Percentiles rank a stretch among this genome's conserved stretches.
These are phyloP conservation scores for Meloidogyne hapla DNA, from an alignment of 1,140 invertebrate species.

Conservation along the genomic window DNA sequence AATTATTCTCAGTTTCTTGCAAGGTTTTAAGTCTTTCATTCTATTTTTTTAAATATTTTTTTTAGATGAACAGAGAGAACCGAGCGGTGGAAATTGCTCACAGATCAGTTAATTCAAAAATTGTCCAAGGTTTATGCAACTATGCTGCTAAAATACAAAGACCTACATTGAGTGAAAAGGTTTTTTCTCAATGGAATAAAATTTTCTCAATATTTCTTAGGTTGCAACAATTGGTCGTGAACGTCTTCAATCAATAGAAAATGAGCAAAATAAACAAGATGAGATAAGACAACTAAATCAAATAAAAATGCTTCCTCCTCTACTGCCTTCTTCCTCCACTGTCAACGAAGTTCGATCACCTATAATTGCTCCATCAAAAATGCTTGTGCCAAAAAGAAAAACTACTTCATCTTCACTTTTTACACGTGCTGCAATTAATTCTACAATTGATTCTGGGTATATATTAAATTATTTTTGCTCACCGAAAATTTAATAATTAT, in stretches of 20 bases:
- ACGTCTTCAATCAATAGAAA: conserved; percentile 12
- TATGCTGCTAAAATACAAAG: conserved; percentile 27
- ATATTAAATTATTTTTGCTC: too few relatives aligned
- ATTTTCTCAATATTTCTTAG: background rate
- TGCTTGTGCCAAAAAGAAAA: background rate
- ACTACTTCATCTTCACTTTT: background rate
- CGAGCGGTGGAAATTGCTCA: conserved; percentile 32
- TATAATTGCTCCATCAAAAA: background rate
- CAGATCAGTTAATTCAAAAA: conserved; percentile 20
- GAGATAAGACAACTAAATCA: background rate
- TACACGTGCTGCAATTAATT: background rate
- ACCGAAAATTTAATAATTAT: background rate
- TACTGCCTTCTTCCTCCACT: background rate
- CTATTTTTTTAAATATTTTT: too few relatives aligned
- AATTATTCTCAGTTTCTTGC: conserved; percentile 28
- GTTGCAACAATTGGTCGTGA: conserved; percentile 19
- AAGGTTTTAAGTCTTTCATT: conserved; percentile 1
- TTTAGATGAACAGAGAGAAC: conserved; percentile 24
- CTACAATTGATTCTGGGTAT: background rate
- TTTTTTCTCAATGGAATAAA: background rate
- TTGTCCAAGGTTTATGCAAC: conserved; percentile 30
- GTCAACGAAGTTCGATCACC: background rate
- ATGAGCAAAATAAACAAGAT: conserved; percentile 1
- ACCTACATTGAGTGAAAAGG: conserved; percentile 30
- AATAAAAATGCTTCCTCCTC: background rate